A percentile compares a stretch with the other conserved stretches of the same genome.
phyloP scores from a whole-genome alignment of 2,888 invertebrate species.

The Epiblema foenella region DNA sequence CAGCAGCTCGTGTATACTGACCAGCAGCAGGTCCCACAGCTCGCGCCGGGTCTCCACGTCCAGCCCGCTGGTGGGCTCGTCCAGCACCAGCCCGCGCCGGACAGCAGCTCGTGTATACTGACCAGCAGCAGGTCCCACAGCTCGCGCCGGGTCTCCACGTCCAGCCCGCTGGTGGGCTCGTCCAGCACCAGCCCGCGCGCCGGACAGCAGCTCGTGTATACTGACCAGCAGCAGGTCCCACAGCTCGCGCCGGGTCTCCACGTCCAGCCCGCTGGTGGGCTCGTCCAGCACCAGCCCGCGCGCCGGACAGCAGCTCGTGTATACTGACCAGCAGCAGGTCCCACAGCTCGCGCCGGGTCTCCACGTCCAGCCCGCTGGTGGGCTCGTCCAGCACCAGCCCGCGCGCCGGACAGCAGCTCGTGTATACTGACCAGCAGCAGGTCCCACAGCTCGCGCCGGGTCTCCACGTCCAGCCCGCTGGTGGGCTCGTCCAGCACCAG shows the following conservation, averaged over 20 bases:
- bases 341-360: slow-evolving; percentile 92
- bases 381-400: slow-evolving; percentile 88
- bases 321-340: slow-evolving; percentile 69
- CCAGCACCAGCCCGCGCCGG: slow-evolving; percentile 87
- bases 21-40: slow-evolving; percentile 87
- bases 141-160: slow-evolving; percentile 91
- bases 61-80: slow-evolving; percentile 92
- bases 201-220: slow-evolving; percentile 78
- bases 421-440: slow-evolving; percentile 56
- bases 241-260: slow-evolving; percentile 90
- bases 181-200: slow-evolving; percentile 89
- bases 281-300: slow-evolving; percentile 90
- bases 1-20: slow-evolving; percentile 45
- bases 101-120: slow-evolving; percentile 36
- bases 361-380: slow-evolving; percentile 94
- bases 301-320: slow-evolving; percentile 84
- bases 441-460: not conserved
- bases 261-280: slow-evolving; percentile 94
- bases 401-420: slow-evolving; percentile 86
- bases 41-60: slow-evolving; percentile 92
- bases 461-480: slow-evolving; percentile 15
- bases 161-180: slow-evolving; percentile 93
- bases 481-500: slow-evolving; percentile 83
- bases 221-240: slow-evolving; percentile 85
- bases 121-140: slow-evolving; percentile 87